Percentiles rank a stretch among this genome's conserved stretches.
Evolutionary conservation across 1,140 invertebrate species (phyloP).

Genomic region (Macrostomum lignano): DNA sequence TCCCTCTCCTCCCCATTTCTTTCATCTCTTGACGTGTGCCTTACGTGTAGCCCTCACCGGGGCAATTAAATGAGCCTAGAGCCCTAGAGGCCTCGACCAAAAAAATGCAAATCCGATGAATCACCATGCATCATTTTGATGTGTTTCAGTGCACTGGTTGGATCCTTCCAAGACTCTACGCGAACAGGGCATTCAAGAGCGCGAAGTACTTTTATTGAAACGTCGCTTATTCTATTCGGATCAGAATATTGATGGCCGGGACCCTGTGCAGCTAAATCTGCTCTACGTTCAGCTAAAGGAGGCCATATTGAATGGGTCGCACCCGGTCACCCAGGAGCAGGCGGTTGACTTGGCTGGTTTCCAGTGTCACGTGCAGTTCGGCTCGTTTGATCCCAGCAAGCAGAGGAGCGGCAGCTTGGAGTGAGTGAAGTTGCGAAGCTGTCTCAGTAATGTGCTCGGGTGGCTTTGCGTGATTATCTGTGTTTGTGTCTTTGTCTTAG

Average conservation of each 20-base stretch:
- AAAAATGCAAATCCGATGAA: slow-evolving; percentile 3
- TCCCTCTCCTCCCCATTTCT: too few relatives aligned
- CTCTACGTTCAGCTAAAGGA: slow-evolving; percentile 81
- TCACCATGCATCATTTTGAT: slow-evolving; percentile 1
- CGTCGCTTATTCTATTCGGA: slow-evolving; percentile 96
- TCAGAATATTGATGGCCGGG: slow-evolving; percentile 86
- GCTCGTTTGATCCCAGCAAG: slow-evolving; percentile 65
- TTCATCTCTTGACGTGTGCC: too few relatives aligned
- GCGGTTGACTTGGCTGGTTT: slow-evolving; percentile 85
- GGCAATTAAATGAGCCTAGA: too few relatives aligned
- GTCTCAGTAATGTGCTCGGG: too few relatives aligned
- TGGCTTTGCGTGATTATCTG: too few relatives aligned
- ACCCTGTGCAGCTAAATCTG: slow-evolving; percentile 85
- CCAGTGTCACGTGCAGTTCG: slow-evolving; percentile 92
- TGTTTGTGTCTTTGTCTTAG: too few relatives aligned
- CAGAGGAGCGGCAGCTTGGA: slow-evolving; percentile 79
- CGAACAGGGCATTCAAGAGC: slow-evolving; percentile 77
- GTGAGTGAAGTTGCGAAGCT: slow-evolving; percentile 37
- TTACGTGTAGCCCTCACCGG: too few relatives aligned
- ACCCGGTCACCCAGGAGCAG: slow-evolving; percentile 83
- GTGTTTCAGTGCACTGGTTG: slow-evolving; percentile 65
- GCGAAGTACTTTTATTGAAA: slow-evolving; percentile 59
- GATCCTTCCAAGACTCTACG: slow-evolving; percentile 79
- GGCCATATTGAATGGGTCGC: slow-evolving; percentile 84
- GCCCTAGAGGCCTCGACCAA: not conserved